A percentile compares a stretch with the other conserved stretches of the same genome.
Conservation (phyloP, 2,888 invertebrate species). For the Cryptops parisi region DNA sequence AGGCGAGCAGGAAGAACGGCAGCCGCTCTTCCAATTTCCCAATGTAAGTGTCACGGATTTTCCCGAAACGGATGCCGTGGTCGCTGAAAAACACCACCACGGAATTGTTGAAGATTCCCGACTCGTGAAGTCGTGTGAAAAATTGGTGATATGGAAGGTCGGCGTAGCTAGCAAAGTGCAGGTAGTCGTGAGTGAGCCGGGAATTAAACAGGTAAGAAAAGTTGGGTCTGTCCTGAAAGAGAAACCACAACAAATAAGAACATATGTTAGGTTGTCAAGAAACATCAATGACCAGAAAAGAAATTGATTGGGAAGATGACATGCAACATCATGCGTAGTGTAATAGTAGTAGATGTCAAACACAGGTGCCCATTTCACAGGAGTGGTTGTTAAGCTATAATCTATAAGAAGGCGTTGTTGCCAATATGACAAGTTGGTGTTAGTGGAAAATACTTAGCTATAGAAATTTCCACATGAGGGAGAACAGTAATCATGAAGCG, state of each 20-base stretch:
- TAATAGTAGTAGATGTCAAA: no score
- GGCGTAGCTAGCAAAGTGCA: constrained; percentile 60
- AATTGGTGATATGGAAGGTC: constrained; percentile 45
- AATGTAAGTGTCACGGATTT: constrained; percentile 37
- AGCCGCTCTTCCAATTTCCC: constrained; percentile 64
- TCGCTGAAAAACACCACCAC: constrained; percentile 28
- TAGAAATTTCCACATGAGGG: no score
- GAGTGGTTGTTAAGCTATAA: no score
- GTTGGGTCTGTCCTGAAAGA: constrained; percentile 6
- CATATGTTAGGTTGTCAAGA: no score
- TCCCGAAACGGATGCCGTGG: constrained; percentile 32
- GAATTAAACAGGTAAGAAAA: constrained; percentile 12
- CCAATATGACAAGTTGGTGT: no score
- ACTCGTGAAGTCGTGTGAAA: constrained; percentile 21
- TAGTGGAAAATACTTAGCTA: no score
- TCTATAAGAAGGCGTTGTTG: no score
- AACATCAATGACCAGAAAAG: no score
- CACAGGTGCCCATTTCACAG: no score
- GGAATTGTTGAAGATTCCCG: constrained; percentile 17
- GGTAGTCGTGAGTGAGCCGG: constrained; percentile 40
- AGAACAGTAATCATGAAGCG: no score
- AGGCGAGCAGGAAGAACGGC: constrained; percentile 56
- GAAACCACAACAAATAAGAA: background rate
- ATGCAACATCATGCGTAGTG: no score
- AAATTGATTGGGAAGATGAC: no score